Percentiles rank a stretch among this genome's conserved stretches.
Evolutionary conservation across 53 echinoderm and acorn worm genomes (phyloP).

Genomic region (Paracentrotus lividus): DNA sequence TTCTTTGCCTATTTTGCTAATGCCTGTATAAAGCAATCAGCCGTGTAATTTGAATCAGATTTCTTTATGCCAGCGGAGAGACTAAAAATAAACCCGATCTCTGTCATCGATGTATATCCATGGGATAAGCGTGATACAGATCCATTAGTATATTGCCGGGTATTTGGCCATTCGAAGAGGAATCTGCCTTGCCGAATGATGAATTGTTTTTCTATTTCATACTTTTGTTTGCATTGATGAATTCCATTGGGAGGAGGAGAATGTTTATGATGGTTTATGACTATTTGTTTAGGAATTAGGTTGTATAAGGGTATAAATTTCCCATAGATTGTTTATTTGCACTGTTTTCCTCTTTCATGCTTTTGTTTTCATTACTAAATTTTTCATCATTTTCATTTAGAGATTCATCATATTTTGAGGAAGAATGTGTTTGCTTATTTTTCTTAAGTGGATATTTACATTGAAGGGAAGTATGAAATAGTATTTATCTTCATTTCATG

Average conservation of each 20-base stretch:
- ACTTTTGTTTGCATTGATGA: conserved; percentile 4
- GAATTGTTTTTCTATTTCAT: conserved; percentile 39
- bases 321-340: not conserved
- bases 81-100: conserved; percentile 12
- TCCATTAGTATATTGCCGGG: conserved; percentile 47
- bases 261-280: conserved; percentile 4
- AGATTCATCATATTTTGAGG: too few relatives aligned
- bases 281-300: not conserved
- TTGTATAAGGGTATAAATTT: not conserved
- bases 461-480: too few relatives aligned
- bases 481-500: too few relatives aligned
- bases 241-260: not conserved
- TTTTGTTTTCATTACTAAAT: too few relatives aligned
- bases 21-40: not conserved
- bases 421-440: too few relatives aligned
- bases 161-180: not conserved
- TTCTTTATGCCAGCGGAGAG: not conserved
- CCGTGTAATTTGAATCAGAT: conserved; percentile 1
- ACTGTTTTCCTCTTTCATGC: too few relatives aligned
- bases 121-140: not conserved
- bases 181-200: conserved; percentile 1
- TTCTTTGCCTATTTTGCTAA: not conserved
- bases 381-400: too few relatives aligned
- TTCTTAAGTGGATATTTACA: too few relatives aligned
- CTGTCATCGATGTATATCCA: conserved; percentile 29